Evolutionary conservation across 2,113 vertebrate genomes (phyloP).

Genomic region (Australoheros scitulus): DNA sequence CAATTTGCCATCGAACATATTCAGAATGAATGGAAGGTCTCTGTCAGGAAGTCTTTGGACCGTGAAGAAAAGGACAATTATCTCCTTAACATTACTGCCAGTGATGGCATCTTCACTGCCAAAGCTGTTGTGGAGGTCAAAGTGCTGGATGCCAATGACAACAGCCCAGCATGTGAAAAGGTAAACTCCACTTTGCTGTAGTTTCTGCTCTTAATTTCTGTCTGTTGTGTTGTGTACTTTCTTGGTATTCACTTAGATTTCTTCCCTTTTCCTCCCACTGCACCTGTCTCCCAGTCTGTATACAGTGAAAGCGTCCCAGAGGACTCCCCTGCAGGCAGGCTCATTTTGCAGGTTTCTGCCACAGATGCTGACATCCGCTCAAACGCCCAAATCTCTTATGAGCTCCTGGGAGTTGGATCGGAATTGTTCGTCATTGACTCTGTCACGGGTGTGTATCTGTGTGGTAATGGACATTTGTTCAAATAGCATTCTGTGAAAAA

Average conservation of each 20-base stretch:
- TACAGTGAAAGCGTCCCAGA: conserved; percentile 91
- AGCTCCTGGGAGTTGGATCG: conserved; percentile 86
- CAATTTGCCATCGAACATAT: conserved; percentile 93
- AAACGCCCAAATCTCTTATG: conserved; percentile 92
- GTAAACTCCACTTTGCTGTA: conserved; percentile 66
- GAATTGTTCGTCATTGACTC: conserved; percentile 89
- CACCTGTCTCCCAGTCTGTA: conserved; percentile 74
- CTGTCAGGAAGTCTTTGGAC: conserved; percentile 92
- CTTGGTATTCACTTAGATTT: conserved; percentile 6
- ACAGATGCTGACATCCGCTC: conserved; percentile 94
- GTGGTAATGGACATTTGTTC: background rate
- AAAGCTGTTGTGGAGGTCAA: conserved; percentile 96
- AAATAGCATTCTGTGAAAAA: background rate
- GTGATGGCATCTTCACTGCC: conserved; percentile 92
- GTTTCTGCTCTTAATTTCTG: background rate
- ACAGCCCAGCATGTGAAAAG: conserved; percentile 94
- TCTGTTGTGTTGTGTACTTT: background rate
- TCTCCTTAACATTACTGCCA: conserved; percentile 94
- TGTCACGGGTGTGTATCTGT: conserved; percentile 85
- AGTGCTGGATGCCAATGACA: conserved; percentile 98
- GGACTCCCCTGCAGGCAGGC: conserved; percentile 86
- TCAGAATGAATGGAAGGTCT: conserved; percentile 97
- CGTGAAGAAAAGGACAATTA: conserved; percentile 94
- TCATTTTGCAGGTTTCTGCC: conserved; percentile 91
- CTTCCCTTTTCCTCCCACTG: background rate